phyloP scores from a whole-genome alignment of 2,888 invertebrate genomes.

The Sympetrum striolatum region DNA sequence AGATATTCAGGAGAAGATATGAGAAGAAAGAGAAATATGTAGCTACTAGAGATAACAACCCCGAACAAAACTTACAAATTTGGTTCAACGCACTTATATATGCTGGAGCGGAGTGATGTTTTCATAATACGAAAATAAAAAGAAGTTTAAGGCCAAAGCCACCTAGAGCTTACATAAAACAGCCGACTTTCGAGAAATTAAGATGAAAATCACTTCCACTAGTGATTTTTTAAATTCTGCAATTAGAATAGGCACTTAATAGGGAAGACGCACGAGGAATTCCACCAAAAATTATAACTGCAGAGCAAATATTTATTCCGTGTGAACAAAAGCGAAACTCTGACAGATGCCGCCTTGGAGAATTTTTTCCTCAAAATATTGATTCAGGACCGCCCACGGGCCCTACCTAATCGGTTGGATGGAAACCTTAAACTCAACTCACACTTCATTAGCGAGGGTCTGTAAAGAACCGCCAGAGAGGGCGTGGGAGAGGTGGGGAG shows the following conservation, averaged over 20 bases:
- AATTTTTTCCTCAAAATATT: not conserved
- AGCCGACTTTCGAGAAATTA: no score
- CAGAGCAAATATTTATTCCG: not conserved
- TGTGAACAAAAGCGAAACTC: not conserved
- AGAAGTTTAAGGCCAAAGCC: no score
- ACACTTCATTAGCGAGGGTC: not conserved
- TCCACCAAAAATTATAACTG: not conserved
- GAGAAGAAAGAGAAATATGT: no score
- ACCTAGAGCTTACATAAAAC: no score
- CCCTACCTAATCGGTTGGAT: not conserved
- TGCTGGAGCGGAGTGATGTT: no score
- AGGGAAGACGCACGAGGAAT: not conserved
- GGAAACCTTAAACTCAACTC: not conserved
- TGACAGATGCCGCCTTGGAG: not conserved
- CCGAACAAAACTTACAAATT: no score
- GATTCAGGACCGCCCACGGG: not conserved
- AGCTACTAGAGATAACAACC: no score
- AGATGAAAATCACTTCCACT: no score
- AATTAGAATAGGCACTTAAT: not conserved
- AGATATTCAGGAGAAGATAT: no score
- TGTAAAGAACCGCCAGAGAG: not conserved
- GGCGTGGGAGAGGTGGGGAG: not conserved
- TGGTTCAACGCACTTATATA: no score
- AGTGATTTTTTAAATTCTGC: not conserved
- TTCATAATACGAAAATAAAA: no score